Base-by-base conservation (phyloP, 2,113 vertebrate species). In the Takifugu bimaculatus region DNA sequence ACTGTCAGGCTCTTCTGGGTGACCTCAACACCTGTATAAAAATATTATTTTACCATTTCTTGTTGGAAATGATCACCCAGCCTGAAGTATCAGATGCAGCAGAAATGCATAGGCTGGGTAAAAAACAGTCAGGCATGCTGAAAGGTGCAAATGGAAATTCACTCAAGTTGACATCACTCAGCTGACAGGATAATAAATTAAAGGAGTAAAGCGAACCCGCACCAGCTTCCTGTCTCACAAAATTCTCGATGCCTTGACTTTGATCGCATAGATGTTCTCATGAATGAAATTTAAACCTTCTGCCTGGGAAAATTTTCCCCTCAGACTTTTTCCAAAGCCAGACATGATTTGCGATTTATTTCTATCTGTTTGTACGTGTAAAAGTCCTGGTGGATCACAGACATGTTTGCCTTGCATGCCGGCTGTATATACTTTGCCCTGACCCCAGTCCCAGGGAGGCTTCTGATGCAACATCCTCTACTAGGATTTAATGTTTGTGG, bases 1-100 rank as follows among this genome's bases (percentile, higher is more conserved):
- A 44, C 63, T 65, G 69, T 87, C 79, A 79, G 77, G 80, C 78
- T 72, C 61, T 42, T 44, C 20, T 48, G 68, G 72, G 67, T 81
- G 62, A 80, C 66, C 73, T 74, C 56, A 75, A 65, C 82, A 85
- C 79, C 80, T 90, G 85, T 57, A 60, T 13, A 45, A 49, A 70
- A 68, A 71, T 75, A 62, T 57, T 66, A 32, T 70, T 70, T 72
- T 60, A 60, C 56, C 32, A 48, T 70, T 66, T 72, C 48, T n/a
- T 45, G 49, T 53, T 57, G 35, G 56, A 57, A 50, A 62, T 50
- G 32, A 63, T 75, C 48, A 15, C 28, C 12, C 25, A 78, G 50
- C 53, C 27, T 4, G n/a, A 35, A 25, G 14, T 57, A 63, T 50
- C 12, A 3, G 51, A 9, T 32, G 27, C 4, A 35, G 66, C 27